Conservation (phyloP, 2,888 invertebrate genomes). For the Sinodicranocentrus sp. region DNA sequence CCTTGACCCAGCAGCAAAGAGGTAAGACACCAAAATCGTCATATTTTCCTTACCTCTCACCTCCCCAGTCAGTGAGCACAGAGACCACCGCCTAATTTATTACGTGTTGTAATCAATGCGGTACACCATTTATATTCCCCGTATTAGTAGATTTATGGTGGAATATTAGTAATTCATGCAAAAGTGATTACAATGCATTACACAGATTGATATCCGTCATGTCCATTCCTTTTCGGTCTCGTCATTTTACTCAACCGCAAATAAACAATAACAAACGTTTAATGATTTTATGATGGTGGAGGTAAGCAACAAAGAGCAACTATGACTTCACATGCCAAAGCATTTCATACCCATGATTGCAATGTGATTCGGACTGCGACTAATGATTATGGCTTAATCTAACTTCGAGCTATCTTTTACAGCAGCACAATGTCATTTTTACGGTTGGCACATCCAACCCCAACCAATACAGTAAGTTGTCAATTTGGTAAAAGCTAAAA, state of each 20-base stretch:
- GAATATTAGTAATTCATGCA: no score
- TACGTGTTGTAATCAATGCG: conserved; percentile 7
- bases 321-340: not conserved
- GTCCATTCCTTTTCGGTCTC: conserved; percentile 57
- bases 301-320: not conserved
- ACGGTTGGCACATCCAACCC: conserved; percentile 39
- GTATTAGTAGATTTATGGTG: conserved; percentile 2
- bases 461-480: conserved; percentile 25
- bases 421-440: conserved; percentile 38
- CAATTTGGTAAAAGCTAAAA: conserved; percentile 25
- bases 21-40: not conserved
- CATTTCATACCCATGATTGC: not conserved
- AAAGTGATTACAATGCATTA: not conserved
- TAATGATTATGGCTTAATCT: conserved; percentile 16
- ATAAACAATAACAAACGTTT: conserved; percentile 47
- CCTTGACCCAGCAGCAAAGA: conserved; percentile 11
- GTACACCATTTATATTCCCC: not conserved
- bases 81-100: not conserved
- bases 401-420: conserved; percentile 1
- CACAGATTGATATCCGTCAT: conserved; percentile 45
- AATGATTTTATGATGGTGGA: conserved; percentile 43
- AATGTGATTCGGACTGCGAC: no score
- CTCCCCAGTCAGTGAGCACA: conserved; percentile 2
- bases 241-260: conserved; percentile 39
- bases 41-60: not conserved